Evolutionary conservation across 2,888 invertebrate species (phyloP).

Genomic region (Maniola hyperantus): DNA sequence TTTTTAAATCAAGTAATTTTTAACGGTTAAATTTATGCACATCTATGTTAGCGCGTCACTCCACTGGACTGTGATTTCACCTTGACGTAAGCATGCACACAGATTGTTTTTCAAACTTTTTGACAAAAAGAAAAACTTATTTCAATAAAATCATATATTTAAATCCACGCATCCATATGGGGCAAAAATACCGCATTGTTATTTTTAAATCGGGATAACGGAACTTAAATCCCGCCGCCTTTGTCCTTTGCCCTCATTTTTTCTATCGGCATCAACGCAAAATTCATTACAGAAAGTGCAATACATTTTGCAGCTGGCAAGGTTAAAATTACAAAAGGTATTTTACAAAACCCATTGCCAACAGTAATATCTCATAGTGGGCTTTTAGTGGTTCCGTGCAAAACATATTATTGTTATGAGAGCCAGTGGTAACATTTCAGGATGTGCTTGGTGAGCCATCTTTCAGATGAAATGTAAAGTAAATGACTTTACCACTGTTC

Average conservation of each 20-base stretch:
- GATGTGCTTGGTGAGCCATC: background rate
- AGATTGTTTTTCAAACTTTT: too few relatives aligned
- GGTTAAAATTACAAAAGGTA: conserved; percentile 28
- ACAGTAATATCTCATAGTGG: conserved; percentile 29
- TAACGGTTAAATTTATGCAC: too few relatives aligned
- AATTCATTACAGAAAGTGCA: conserved; percentile 30
- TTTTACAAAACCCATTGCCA: conserved; percentile 28
- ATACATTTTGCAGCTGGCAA: conserved; percentile 19
- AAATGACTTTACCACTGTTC: too few relatives aligned
- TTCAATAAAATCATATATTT: background rate
- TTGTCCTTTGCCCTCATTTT: conserved; percentile 11
- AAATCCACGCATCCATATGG: background rate
- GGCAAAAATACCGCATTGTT: conserved; percentile 11
- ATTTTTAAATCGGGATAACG: conserved; percentile 16
- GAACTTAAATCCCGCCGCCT: conserved; percentile 16
- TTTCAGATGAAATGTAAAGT: too few relatives aligned
- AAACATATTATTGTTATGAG: background rate
- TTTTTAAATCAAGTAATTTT: too few relatives aligned
- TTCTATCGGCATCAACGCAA: conserved; percentile 23
- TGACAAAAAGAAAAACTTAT: too few relatives aligned
- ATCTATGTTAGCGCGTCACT: too few relatives aligned
- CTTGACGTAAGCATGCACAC: too few relatives aligned
- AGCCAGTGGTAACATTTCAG: background rate
- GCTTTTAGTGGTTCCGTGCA: conserved; percentile 26
- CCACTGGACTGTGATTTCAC: too few relatives aligned